Base-by-base conservation (phyloP, 1,140 invertebrate genomes). In the Rhynchophorus ferrugineus region DNA sequence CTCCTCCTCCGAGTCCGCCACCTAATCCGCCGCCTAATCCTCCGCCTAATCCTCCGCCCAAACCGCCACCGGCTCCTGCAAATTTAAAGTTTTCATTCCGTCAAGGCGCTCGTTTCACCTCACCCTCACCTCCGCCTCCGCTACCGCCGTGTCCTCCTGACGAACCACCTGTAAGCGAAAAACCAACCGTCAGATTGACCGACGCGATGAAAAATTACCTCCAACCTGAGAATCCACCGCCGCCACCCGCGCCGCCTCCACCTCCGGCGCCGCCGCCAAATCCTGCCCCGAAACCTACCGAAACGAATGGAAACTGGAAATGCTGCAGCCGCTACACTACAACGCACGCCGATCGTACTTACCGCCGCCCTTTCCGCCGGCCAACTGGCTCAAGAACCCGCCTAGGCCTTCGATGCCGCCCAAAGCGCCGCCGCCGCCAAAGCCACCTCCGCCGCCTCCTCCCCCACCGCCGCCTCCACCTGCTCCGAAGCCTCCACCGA, bases 1-100 rank as follows among this genome's bases (percentile, higher is more conserved):
- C 2, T 43, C 49, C 49, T 1, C 42, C 42, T 18, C 49, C 49
- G 6, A 51, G 24, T 8, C 39, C 39, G n/a, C 49, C 49, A 13
- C 49, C 47, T 24, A 3, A 16, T 24, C 36, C 36, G 3, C 47
- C 47, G 38, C 47, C 47, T 11, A 5, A 3, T 18, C 39, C 39
- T 19, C 16, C 8, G 8, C 6, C 29, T 6, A 5, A 5, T 33
- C 29, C 29, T 33, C 6, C 29, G n/a, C n/a, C n/a, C n/a, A n/a
- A n/a, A n/a, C n/a, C n/a, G n/a, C n/a, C n/a, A n/a, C n/a, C n/a
- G n/a, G n/a, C n/a, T n/a, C n/a, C n/a, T n/a, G n/a, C n/a, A n/a
- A n/a, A n/a, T n/a, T n/a, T n/a, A n/a, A n/a, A n/a, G n/a, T n/a
- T n/a, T n/a, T n/a, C n/a, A n/a, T n/a, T n/a, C n/a, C n/a, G n/a